Evolutionary conservation across 1,140 invertebrate genomes (phyloP).

Genomic region (Achatina immaculata): DNA sequence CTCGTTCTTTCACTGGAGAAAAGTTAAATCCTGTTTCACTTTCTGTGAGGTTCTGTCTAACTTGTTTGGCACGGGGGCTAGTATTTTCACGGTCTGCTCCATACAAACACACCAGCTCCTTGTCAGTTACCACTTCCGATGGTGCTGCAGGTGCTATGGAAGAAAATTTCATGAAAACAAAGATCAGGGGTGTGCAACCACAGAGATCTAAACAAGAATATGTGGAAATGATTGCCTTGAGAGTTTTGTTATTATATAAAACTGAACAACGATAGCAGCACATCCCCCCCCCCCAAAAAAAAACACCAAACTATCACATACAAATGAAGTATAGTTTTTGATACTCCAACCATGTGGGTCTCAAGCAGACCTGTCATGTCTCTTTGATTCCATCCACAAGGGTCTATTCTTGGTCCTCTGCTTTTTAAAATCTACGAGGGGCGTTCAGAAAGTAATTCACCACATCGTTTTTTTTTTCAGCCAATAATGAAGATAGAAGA

Average conservation of each 20-base stretch:
- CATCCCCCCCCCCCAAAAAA: not conserved
- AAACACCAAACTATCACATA: not conserved
- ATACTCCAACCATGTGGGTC: no score
- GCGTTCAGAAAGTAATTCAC: no score
- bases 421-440: no score
- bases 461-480: no score
- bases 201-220: not conserved
- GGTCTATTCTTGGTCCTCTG: no score
- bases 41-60: not conserved
- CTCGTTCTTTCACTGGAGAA: not conserved
- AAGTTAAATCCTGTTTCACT: not conserved
- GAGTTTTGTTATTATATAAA: not conserved
- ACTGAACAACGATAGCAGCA: not conserved
- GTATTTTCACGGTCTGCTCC: not conserved
- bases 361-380: no score
- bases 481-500: no score
- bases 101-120: slow-evolving; percentile 12
- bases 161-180: not conserved
- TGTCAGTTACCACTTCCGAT: not conserved
- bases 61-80: not conserved
- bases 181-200: not conserved
- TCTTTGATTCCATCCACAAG: no score
- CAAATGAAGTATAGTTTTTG: not conserved
- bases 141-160: not conserved
- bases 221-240: not conserved